Percentiles rank a stretch among this genome's conserved stretches.
These are phyloP conservation scores for Gymnorhina tibicen DNA, from an alignment of 2,113 vertebrate species.

Conservation along the genomic window DNA sequence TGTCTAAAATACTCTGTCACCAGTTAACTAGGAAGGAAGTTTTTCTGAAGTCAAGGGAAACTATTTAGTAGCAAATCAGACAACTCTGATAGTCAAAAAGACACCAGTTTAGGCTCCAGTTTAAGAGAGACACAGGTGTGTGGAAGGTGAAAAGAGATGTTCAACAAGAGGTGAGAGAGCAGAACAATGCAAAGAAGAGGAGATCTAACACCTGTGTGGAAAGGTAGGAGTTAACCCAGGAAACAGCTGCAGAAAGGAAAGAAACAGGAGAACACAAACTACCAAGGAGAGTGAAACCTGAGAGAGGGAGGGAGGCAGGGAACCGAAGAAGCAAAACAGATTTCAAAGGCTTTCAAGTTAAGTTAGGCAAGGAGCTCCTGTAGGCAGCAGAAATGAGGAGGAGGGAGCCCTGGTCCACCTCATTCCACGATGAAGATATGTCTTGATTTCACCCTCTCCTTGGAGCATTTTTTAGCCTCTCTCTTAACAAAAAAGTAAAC, in stretches of 20 bases:
- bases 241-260: not conserved
- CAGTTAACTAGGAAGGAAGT: not conserved
- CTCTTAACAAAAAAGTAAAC: not conserved
- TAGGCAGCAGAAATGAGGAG: not conserved
- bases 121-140: not conserved
- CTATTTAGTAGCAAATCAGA: not conserved
- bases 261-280: conserved; percentile 1
- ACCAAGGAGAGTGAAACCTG: not conserved
- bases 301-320: not conserved
- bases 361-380: not conserved
- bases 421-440: not conserved
- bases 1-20: not conserved
- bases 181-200: not conserved
- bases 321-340: not conserved
- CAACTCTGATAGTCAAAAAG: not conserved
- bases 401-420: not conserved
- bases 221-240: not conserved
- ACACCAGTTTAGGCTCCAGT: not conserved
- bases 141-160: not conserved
- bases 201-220: not conserved
- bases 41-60: not conserved
- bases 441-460: not conserved
- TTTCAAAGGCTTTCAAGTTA: not conserved
- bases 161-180: not conserved
- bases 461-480: not conserved